phyloP scores from a whole-genome alignment of 2,113 vertebrate genomes.

The Phylloscopus whistleri region DNA sequence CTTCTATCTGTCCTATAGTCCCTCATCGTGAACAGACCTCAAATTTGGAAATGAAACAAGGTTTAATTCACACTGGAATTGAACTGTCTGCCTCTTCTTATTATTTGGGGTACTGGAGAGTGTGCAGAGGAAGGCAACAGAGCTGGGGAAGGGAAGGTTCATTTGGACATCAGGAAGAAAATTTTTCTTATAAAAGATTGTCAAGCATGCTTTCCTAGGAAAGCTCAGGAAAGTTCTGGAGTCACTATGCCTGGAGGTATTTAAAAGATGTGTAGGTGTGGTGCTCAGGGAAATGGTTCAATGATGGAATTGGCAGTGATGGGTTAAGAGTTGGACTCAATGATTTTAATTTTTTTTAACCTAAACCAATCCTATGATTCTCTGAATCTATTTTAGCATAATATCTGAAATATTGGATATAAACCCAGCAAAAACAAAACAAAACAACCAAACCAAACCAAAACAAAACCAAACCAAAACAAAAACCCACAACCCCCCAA shows the following conservation, averaged over 20 bases:
- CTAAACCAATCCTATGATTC: not conserved
- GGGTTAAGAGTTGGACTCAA: not conserved
- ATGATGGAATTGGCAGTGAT: not conserved
- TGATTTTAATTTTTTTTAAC: not conserved
- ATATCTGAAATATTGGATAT: not conserved
- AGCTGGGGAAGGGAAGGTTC: not conserved
- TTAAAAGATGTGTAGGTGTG: not conserved
- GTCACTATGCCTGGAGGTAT: no score
- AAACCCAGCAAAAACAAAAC: not conserved
- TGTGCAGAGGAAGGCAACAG: not conserved
- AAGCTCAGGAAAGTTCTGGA: not conserved
- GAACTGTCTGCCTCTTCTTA: not conserved
- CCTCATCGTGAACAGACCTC: not conserved
- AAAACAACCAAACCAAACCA: not conserved
- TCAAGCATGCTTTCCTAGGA: not conserved
- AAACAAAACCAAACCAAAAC: no score
- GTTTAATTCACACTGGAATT: not conserved
- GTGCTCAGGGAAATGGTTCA: not conserved
- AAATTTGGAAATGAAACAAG: not conserved
- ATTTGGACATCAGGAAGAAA: not conserved
- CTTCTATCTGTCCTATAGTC: not conserved
- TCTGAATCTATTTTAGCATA: not conserved
- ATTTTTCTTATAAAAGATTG: not conserved
- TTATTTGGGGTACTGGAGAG: not conserved
- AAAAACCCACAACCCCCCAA: no score